These are phyloP conservation scores for Rhabdophis nuchalis DNA, from an alignment of 2,797 vertebrate genomes.

Conservation along the genomic window DNA sequence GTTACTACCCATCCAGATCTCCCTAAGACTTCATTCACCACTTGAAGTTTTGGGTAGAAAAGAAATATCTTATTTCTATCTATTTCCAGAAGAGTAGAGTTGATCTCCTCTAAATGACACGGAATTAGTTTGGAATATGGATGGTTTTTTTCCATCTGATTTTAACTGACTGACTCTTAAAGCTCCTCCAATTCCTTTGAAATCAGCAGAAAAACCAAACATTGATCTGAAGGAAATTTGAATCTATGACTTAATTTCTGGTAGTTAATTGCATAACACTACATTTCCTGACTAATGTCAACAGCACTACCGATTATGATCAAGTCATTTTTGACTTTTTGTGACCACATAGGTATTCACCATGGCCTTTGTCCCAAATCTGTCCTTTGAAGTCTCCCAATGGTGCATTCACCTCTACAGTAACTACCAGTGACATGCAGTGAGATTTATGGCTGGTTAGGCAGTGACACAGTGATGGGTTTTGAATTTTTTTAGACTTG, in stretches of 20 bases:
- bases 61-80: neutral
- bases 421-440: too few relatives aligned
- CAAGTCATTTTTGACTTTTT: neutral
- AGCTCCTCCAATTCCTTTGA: neutral
- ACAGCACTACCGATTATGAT: neutral
- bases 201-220: neutral
- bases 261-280: neutral
- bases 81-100: conserved; percentile 6
- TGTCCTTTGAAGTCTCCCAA: neutral
- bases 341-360: too few relatives aligned
- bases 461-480: too few relatives aligned
- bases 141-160: neutral
- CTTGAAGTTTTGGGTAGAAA: conserved; percentile 10
- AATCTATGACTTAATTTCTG: neutral
- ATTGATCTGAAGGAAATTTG: neutral
- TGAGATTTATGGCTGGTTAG: too few relatives aligned
- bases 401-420: neutral
- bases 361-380: too few relatives aligned
- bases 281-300: conserved; percentile 1
- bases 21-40: conserved; percentile 14
- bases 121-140: neutral
- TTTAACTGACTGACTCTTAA: neutral
- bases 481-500: too few relatives aligned
- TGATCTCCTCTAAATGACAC: conserved; percentile 6
- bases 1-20: too few relatives aligned